Conservation (phyloP, 2,888 invertebrate genomes). For the Drosophila infuscata region DNA sequence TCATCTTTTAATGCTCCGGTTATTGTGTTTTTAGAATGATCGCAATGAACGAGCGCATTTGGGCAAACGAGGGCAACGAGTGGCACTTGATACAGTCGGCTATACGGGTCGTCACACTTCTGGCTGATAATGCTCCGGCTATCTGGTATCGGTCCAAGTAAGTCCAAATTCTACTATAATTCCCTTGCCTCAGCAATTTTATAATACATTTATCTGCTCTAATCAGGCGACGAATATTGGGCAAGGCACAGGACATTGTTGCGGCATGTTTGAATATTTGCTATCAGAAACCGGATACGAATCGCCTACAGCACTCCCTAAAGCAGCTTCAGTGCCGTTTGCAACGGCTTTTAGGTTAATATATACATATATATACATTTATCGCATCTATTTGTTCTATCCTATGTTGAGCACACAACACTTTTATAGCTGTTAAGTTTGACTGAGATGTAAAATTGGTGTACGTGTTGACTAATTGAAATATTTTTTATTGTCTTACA, state of each 20-base stretch:
- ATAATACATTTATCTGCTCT: not conserved
- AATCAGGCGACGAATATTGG: slow-evolving; percentile 88
- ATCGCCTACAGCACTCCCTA: slow-evolving; percentile 87
- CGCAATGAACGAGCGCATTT: slow-evolving; percentile 93
- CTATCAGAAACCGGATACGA: slow-evolving; percentile 90
- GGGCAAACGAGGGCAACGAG: slow-evolving; percentile 94
- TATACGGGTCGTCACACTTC: slow-evolving; percentile 89
- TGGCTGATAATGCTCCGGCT: slow-evolving; percentile 88
- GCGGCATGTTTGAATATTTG: slow-evolving; percentile 91
- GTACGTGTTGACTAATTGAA: slow-evolving; percentile 51
- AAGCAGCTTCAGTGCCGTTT: slow-evolving; percentile 85
- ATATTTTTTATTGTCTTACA: slow-evolving; percentile 35
- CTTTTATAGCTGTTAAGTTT: slow-evolving; percentile 66
- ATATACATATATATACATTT: slow-evolving; percentile 17
- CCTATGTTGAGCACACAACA: slow-evolving; percentile 33
- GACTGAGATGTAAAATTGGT: slow-evolving; percentile 65
- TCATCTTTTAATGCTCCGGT: not conserved
- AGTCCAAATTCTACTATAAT: slow-evolving; percentile 27
- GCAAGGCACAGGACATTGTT: slow-evolving; percentile 90
- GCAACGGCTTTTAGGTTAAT: slow-evolving; percentile 73
- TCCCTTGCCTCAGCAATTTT: not conserved
- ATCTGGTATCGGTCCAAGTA: slow-evolving; percentile 86
- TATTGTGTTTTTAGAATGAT: slow-evolving; percentile 86
- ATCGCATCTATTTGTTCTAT: slow-evolving; percentile 26
- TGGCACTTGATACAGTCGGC: slow-evolving; percentile 93